These are phyloP conservation scores for Nasonia oneida DNA, from an alignment of 2,888 invertebrate species.

Conservation along the genomic window DNA sequence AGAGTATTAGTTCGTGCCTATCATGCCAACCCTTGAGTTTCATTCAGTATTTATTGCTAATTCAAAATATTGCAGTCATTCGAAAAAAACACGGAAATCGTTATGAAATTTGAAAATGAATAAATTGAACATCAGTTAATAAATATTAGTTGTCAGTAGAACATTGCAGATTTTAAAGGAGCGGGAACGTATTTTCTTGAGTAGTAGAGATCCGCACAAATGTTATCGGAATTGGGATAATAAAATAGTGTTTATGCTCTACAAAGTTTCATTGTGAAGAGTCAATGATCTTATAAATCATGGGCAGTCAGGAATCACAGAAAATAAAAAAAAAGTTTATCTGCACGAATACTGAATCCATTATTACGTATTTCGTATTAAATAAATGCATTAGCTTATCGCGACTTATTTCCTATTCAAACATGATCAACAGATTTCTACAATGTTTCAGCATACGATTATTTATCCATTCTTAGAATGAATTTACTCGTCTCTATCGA, in stretches of 20 bases:
- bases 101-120: background rate
- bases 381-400: constrained; percentile 60
- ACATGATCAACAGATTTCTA: constrained; percentile 58
- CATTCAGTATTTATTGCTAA: constrained; percentile 21
- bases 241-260: constrained; percentile 38
- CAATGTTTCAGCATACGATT: constrained; percentile 51
- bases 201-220: constrained; percentile 1
- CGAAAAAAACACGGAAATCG: background rate
- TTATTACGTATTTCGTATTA: constrained; percentile 52
- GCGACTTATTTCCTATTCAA: constrained; percentile 55
- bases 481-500: constrained; percentile 42
- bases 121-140: background rate
- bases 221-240: background rate
- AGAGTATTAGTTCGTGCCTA: constrained; percentile 19
- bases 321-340: constrained; percentile 60
- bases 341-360: constrained; percentile 61
- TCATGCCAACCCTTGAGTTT: constrained; percentile 28
- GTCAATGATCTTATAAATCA: constrained; percentile 39
- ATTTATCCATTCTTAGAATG: constrained; percentile 61
- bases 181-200: background rate
- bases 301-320: constrained; percentile 65
- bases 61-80: constrained; percentile 17
- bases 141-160: background rate
- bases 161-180: constrained; percentile 8
- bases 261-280: constrained; percentile 22